Evolutionary conservation across 2,113 vertebrate species (phyloP).

Genomic region (Phylloscopus trochiloides): DNA sequence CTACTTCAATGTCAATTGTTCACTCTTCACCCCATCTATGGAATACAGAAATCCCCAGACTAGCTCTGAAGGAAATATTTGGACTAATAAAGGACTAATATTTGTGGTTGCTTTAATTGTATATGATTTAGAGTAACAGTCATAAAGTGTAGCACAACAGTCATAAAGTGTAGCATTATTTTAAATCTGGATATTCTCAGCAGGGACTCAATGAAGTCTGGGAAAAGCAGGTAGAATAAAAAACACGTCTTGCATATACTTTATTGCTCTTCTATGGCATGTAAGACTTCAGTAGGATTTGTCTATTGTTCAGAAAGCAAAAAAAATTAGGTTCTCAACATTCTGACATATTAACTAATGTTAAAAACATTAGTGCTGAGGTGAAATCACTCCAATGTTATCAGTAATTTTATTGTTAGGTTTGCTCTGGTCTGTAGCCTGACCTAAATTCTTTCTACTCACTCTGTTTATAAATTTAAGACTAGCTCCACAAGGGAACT

Average conservation of each 20-base stretch:
- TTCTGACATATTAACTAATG: neutral
- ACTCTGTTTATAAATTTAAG: neutral
- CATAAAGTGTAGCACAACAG: slow-evolving; percentile 15
- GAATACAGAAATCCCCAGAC: neutral
- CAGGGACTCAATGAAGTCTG: neutral
- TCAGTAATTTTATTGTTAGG: neutral
- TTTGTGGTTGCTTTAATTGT: slow-evolving; percentile 18
- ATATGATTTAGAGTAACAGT: slow-evolving; percentile 16
- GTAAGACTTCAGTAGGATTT: neutral
- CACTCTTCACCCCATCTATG: neutral
- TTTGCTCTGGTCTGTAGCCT: neutral
- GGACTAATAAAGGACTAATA: neutral
- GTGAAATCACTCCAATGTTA: neutral
- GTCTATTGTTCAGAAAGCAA: neutral
- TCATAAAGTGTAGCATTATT: neutral
- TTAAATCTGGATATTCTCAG: slow-evolving; percentile 6
- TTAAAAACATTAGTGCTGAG: neutral
- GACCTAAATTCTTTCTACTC: neutral
- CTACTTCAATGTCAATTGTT: neutral
- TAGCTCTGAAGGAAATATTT: neutral
- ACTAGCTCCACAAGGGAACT: neutral
- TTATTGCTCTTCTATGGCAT: neutral
- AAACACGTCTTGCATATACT: neutral
- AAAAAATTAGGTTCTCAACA: neutral
- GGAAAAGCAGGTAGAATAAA: slow-evolving; percentile 12